Percentiles rank a stretch among this genome's conserved stretches.
phyloP scores from a whole-genome alignment of 2,888 invertebrate genomes.

The Limenitis camilla region DNA sequence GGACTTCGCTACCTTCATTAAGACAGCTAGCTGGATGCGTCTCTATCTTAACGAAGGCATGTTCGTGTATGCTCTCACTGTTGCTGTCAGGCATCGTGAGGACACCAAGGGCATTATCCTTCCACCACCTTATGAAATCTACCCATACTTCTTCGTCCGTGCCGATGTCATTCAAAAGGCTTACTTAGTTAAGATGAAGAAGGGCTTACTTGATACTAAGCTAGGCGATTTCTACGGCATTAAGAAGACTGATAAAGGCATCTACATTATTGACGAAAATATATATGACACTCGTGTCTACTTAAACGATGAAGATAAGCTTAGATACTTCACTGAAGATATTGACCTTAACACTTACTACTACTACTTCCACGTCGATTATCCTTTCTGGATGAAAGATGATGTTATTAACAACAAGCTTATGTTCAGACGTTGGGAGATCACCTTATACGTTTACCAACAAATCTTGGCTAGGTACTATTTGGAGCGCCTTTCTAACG shows the following conservation, averaged over 20 bases:
- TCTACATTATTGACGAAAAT: constrained; percentile 79
- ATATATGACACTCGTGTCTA: constrained; percentile 73
- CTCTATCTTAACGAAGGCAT: constrained; percentile 71
- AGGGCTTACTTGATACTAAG: constrained; percentile 58
- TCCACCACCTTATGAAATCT: constrained; percentile 75
- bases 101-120: constrained; percentile 68
- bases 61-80: constrained; percentile 73
- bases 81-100: constrained; percentile 68
- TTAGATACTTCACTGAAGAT: constrained; percentile 80
- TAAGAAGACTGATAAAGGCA: constrained; percentile 62
- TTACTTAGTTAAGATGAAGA: constrained; percentile 68
- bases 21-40: constrained; percentile 70
- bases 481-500: constrained; percentile 68
- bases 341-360: constrained; percentile 78
- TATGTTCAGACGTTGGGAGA: constrained; percentile 65
- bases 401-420: constrained; percentile 54
- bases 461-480: constrained; percentile 78
- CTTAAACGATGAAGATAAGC: constrained; percentile 69
- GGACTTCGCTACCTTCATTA: constrained; percentile 66
- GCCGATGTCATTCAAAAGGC: constrained; percentile 76
- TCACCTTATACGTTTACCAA: constrained; percentile 77
- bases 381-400: constrained; percentile 78
- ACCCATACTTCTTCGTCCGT: constrained; percentile 80
- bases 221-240: constrained; percentile 70
- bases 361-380: constrained; percentile 75